A percentile compares a stretch with the other conserved stretches of the same genome.
These are phyloP conservation scores for Punctoribates punctum DNA, from an alignment of 2,888 invertebrate species.

Conservation along the genomic window DNA sequence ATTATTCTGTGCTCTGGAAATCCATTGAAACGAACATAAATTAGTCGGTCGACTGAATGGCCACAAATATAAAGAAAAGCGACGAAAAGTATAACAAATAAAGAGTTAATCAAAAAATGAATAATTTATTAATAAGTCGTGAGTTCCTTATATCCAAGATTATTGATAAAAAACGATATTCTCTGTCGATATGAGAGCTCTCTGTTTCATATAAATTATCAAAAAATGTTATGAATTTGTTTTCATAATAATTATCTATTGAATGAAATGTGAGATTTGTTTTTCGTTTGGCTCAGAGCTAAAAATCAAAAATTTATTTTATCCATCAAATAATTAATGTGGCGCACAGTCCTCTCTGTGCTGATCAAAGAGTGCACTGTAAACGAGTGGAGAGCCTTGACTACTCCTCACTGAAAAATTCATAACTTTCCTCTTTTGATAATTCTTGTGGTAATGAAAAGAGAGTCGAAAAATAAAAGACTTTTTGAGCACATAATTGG, in stretches of 20 bases:
- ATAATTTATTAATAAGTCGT: too few species aligned
- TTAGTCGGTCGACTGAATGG: too few species aligned
- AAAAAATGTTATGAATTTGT: too few species aligned
- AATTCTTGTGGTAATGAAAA: not conserved
- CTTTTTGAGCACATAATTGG: not conserved
- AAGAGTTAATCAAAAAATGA: too few species aligned
- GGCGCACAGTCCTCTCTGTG: not conserved
- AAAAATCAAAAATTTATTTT: not conserved
- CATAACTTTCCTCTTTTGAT: slow-evolving; percentile 20
- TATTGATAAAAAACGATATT: too few species aligned
- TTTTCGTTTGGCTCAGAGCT: not conserved
- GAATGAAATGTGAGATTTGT: not conserved
- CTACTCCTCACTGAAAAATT: slow-evolving; percentile 25
- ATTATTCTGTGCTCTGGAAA: too few species aligned
- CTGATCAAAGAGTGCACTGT: not conserved
- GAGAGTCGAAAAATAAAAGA: not conserved
- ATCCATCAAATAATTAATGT: not conserved
- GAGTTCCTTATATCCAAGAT: too few species aligned
- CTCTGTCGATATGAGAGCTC: too few species aligned
- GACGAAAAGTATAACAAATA: too few species aligned
- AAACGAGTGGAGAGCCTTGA: not conserved
- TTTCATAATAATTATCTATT: not conserved
- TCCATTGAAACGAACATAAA: too few species aligned
- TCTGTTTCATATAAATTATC: too few species aligned
- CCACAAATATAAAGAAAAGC: too few species aligned